Evolutionary conservation across 2,113 vertebrate genomes (phyloP), one percentile per base, ranked within the genome.

Genomic region (Phalacrocorax pelagicus): DNA sequence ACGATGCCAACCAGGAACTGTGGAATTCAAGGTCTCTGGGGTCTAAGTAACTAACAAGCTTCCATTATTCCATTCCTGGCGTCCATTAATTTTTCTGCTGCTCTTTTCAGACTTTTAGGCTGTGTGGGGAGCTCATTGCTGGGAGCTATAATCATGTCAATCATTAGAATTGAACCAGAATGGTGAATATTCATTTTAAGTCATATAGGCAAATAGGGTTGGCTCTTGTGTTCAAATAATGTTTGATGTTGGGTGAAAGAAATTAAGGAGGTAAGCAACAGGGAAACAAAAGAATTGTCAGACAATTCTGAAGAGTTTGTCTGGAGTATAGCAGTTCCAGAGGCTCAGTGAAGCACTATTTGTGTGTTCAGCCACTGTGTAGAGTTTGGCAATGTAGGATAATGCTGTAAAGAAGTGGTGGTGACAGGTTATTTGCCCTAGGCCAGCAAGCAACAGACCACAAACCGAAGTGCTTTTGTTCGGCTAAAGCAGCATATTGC

Each of bases 51-150:
- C 90, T 92, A 89, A 86, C 36, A 91, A 54, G 74, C 55, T 74
- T 73, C 69, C 59, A 51, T 87, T 88, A 49, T 92, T 92, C 49
- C 38, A 40, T 90, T 81, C 54, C 46, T 90, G 54, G 87, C 59
- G 88, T 94, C 88, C 67, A 49, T 92, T 90, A 81, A 88, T 78
- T 81, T 94, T 92, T 44, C n/a, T 88, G 67, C 58, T 93, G 54
- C 36, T 86, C 62, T 93, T 94, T 83, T 92, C 88, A 94, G 58
- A 46, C 44, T 92, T 49, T 24, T 55, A 36, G 62, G 26, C 46
- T 73, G 36, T 57, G 58, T 90, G 36, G 16, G 36, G 63, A 93
- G 9, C 71, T 59, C n/a, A 32, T 38, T 90, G 46, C 63, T 86
- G 67, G 42, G 42, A 80, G 75, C 46, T 81, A 14, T 88, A 88